Conservation (phyloP, 2,888 invertebrate genomes). For the Mactromeris polynyma region DNA sequence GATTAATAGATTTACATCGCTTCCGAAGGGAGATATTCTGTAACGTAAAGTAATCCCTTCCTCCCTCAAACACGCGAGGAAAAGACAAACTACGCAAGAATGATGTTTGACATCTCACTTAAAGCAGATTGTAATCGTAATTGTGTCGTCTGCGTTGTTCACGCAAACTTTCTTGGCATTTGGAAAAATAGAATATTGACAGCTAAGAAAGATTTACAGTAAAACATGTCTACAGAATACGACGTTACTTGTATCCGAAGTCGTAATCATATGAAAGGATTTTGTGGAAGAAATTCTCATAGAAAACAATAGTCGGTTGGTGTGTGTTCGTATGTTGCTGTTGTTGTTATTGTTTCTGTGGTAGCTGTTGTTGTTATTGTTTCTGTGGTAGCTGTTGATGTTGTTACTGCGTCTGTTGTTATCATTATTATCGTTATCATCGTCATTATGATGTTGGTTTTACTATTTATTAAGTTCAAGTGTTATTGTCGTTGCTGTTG, state of each 20-base stretch:
- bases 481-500: neutral
- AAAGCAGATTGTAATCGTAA: neutral
- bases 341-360: too few species aligned
- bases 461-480: too few species aligned
- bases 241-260: neutral
- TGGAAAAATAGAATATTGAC: neutral
- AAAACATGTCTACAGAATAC: neutral
- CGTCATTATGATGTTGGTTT: too few species aligned
- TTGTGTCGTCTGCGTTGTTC: slow-evolving; percentile 2
- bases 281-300: neutral
- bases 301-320: neutral
- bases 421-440: too few species aligned
- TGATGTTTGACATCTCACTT: slow-evolving; percentile 9
- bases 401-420: too few species aligned
- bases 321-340: neutral
- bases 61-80: neutral
- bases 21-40: neutral
- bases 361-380: too few species aligned
- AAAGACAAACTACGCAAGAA: neutral
- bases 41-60: neutral
- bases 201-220: neutral
- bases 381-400: too few species aligned
- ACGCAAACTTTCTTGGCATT: slow-evolving; percentile 3
- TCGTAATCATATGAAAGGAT: neutral
- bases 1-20: slow-evolving; percentile 6